A percentile compares a stretch with the other conserved stretches of the same genome.
phyloP scores from a whole-genome alignment of 2,888 invertebrate genomes.

The Venustoraphidia nigricollis region DNA sequence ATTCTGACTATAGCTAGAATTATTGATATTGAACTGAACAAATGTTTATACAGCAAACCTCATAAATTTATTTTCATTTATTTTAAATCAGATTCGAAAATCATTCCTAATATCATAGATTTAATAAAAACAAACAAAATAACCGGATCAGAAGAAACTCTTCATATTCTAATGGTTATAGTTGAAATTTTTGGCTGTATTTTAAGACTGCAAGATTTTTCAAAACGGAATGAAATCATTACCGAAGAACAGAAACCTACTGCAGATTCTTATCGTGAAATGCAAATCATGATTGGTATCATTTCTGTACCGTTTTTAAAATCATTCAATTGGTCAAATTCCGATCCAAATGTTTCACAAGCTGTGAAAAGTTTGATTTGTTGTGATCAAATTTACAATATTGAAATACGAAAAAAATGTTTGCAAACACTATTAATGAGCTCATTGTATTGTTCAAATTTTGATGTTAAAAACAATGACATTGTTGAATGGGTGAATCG shows the following conservation, averaged over 20 bases:
- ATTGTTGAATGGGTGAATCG: no score
- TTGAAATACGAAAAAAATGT: slow-evolving; percentile 3
- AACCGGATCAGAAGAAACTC: neutral
- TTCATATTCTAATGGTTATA: slow-evolving; percentile 3
- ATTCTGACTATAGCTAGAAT: slow-evolving; percentile 1
- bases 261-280: neutral
- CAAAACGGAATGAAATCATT: neutral
- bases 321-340: neutral
- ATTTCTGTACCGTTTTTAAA: slow-evolving; percentile 4
- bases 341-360: no score
- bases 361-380: no score
- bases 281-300: slow-evolving; percentile 2
- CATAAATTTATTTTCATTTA: neutral
- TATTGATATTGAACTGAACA: neutral
- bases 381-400: no score
- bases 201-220: neutral
- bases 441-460: neutral
- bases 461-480: no score
- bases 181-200: slow-evolving; percentile 2
- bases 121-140: slow-evolving; percentile 4
- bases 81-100: neutral
- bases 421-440: slow-evolving; percentile 4
- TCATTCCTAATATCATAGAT: neutral
- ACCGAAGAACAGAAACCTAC: no score
- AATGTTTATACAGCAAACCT: no score